These are phyloP conservation scores for Brachionus plicatilis DNA, from an alignment of 1,140 invertebrate species.

Conservation along the genomic window DNA sequence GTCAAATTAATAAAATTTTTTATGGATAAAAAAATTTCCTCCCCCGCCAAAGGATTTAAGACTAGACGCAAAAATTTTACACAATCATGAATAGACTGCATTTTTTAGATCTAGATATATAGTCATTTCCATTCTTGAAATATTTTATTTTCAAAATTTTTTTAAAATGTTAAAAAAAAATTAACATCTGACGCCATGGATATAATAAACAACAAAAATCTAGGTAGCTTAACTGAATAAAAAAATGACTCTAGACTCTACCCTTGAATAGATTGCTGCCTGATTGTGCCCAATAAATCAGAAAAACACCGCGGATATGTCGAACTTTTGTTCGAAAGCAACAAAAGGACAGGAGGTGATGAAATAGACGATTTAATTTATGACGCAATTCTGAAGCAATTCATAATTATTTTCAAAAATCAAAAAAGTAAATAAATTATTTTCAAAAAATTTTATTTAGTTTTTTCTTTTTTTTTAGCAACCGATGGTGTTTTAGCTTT, in stretches of 20 bases:
- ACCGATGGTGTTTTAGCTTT: background rate
- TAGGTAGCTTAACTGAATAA: background rate
- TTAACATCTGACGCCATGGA: background rate
- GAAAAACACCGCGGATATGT: background rate
- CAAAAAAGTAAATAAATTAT: background rate
- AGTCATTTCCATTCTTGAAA: background rate
- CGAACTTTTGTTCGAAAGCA: conserved; percentile 1
- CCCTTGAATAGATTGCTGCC: background rate
- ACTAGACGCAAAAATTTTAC: background rate
- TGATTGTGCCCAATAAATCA: background rate
- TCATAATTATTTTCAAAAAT: background rate
- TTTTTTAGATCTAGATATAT: background rate
- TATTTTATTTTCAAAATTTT: background rate
- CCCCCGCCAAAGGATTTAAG: background rate
- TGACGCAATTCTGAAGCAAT: background rate
- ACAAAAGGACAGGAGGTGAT: conserved; percentile 14
- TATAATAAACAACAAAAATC: background rate
- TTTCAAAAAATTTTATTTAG: background rate
- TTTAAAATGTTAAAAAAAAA: background rate
- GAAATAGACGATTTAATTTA: background rate
- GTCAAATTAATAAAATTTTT: no score
- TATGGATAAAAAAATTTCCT: background rate
- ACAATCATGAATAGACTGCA: background rate
- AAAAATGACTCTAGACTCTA: background rate
- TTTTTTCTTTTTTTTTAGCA: background rate